Conservation (phyloP, 2,113 vertebrate genomes). For the Gulo gulo region DNA sequence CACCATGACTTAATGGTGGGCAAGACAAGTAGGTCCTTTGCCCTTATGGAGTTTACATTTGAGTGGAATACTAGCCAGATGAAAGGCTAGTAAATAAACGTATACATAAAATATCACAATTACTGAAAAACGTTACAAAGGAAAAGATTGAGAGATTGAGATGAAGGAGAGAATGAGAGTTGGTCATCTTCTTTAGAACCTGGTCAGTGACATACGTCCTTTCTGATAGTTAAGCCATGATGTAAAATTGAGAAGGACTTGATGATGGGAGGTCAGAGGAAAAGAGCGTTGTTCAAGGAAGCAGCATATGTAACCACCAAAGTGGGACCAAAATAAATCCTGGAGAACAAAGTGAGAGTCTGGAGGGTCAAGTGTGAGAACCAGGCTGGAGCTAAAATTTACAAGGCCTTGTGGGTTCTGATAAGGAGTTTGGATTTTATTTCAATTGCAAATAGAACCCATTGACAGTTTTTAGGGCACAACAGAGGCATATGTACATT, state of each 20-base stretch:
- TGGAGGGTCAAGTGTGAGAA: rapidly evolving
- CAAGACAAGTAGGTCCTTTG: rapidly evolving
- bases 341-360: neutral
- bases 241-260: neutral
- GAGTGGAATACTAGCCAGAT: neutral
- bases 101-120: neutral
- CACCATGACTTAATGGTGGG: too few species aligned
- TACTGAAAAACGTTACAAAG: neutral
- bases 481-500: neutral
- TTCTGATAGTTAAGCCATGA: neutral
- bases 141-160: neutral
- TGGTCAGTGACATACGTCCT: neutral
- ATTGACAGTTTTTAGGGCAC: neutral
- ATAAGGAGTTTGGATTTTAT: neutral
- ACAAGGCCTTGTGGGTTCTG: neutral
- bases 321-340: neutral
- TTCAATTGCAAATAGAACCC: neutral
- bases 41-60: neutral
- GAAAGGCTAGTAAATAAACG: neutral
- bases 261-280: neutral
- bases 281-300: too few species aligned
- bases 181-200: neutral
- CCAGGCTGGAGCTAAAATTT: neutral
- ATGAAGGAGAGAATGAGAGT: neutral
- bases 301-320: rapidly evolving